These are phyloP conservation scores for Pseudobourletiella spinata DNA, from an alignment of 1,140 invertebrate species.

Conservation along the genomic window DNA sequence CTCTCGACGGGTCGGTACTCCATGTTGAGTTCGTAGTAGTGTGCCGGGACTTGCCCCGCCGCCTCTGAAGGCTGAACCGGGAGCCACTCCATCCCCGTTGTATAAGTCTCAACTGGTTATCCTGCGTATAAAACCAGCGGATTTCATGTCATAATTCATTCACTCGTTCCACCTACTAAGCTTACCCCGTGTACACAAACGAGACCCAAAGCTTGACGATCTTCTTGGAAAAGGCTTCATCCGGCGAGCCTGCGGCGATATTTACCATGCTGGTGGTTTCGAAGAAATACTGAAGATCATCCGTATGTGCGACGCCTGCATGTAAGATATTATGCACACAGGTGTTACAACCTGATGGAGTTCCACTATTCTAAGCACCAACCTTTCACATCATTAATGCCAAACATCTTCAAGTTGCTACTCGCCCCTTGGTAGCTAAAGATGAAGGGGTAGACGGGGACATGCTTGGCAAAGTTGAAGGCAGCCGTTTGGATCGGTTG, in stretches of 20 bases:
- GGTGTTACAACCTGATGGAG: not conserved
- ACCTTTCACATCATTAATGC: constrained; percentile 18
- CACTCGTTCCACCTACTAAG: too few species aligned
- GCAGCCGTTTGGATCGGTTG: constrained; percentile 12
- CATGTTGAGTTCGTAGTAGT: constrained; percentile 1
- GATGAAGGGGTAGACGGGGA: constrained; percentile 20
- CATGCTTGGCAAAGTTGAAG: constrained; percentile 9
- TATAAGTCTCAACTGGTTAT: not conserved
- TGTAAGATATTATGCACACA: not conserved
- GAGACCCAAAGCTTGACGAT: constrained; percentile 21
- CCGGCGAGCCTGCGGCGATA: not conserved
- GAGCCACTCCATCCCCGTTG: not conserved
- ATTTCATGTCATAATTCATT: too few species aligned
- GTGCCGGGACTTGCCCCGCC: not conserved
- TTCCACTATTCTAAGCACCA: not conserved
- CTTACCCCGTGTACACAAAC: constrained; percentile 17
- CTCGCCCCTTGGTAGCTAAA: constrained; percentile 14
- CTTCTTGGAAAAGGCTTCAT: constrained; percentile 17
- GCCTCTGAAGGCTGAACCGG: constrained; percentile 1
- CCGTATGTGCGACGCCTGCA: constrained; percentile 14
- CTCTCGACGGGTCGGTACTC: not conserved
- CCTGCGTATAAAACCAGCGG: too few species aligned
- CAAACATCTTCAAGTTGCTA: constrained; percentile 8
- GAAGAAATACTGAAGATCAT: constrained; percentile 28
- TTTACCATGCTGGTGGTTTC: constrained; percentile 3